Evolutionary conservation across 2,113 vertebrate genomes (phyloP).

Genomic region (Gymnarchus niloticus): DNA sequence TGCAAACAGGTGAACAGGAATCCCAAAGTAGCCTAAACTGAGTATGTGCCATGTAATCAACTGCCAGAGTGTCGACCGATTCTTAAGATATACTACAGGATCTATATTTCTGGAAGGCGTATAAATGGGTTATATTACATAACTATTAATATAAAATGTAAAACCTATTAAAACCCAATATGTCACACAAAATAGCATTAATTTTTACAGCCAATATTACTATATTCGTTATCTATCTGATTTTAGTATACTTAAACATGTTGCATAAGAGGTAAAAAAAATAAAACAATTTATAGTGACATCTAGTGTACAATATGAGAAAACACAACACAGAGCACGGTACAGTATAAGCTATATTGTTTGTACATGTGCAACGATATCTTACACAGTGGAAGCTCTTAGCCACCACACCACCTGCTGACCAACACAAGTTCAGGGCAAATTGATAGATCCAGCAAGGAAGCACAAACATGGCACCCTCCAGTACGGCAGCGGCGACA

Average conservation of each 20-base stretch:
- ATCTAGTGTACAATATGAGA: slow-evolving; percentile 11
- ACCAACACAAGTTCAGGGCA: not conserved
- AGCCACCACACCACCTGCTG: not conserved
- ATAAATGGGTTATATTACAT: too few relatives aligned
- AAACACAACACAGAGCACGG: not conserved
- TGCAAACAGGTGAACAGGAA: not conserved
- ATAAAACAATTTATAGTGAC: slow-evolving; percentile 12
- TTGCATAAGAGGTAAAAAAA: not conserved
- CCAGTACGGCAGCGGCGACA: not conserved
- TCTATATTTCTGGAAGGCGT: too few relatives aligned
- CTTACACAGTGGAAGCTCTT: not conserved
- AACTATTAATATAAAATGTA: not conserved
- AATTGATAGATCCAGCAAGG: not conserved
- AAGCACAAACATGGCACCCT: not conserved
- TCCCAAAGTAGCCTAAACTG: not conserved
- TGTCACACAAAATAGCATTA: not conserved
- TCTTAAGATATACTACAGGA: too few relatives aligned
- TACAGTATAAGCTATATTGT: not conserved
- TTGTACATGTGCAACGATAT: not conserved
- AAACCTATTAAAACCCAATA: not conserved
- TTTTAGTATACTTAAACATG: not conserved
- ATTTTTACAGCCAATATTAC: not conserved
- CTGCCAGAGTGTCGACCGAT: too few relatives aligned
- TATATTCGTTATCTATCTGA: not conserved
- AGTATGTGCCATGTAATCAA: not conserved